phyloP scores from a whole-genome alignment of 23 tunicate genomes.

The Trididemnum clinides region DNA sequence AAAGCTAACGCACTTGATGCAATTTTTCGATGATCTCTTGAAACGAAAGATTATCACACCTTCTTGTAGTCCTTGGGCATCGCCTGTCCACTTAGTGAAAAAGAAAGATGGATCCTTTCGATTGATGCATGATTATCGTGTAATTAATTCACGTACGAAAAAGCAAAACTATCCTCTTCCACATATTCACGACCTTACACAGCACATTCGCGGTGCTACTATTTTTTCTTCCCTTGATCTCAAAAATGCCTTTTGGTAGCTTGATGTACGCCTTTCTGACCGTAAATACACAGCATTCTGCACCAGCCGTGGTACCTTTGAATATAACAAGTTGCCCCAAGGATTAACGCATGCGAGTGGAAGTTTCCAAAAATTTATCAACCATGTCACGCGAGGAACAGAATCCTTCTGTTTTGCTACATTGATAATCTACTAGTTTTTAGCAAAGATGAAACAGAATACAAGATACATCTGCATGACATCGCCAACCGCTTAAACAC shows the following conservation, averaged over 20 bases:
- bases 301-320: slow-evolving; percentile 21
- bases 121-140: not conserved
- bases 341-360: slow-evolving; percentile 9
- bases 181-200: not conserved
- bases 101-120: slow-evolving; percentile 5
- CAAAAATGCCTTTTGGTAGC: not conserved
- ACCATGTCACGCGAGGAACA: slow-evolving; percentile 1
- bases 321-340: slow-evolving; percentile 14
- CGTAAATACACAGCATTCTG: not conserved
- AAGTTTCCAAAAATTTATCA: slow-evolving; percentile 15
- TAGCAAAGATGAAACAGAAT: not conserved
- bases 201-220: slow-evolving; percentile 1
- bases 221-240: slow-evolving; percentile 23
- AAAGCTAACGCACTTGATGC: not conserved
- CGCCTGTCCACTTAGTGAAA: slow-evolving; percentile 17
- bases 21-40: not conserved
- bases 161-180: slow-evolving; percentile 9
- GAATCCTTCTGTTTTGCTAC: slow-evolving; percentile 19
- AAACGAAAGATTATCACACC: slow-evolving; percentile 4
- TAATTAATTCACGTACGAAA: not conserved
- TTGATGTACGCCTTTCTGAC: not conserved
- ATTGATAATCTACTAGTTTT: slow-evolving; percentile 6
- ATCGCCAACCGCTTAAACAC: not conserved
- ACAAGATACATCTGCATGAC: not conserved
- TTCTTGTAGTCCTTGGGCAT: slow-evolving; percentile 12